Conservation (phyloP, 1,140 invertebrate species). For the Cyrtorhinus lividipennis region DNA sequence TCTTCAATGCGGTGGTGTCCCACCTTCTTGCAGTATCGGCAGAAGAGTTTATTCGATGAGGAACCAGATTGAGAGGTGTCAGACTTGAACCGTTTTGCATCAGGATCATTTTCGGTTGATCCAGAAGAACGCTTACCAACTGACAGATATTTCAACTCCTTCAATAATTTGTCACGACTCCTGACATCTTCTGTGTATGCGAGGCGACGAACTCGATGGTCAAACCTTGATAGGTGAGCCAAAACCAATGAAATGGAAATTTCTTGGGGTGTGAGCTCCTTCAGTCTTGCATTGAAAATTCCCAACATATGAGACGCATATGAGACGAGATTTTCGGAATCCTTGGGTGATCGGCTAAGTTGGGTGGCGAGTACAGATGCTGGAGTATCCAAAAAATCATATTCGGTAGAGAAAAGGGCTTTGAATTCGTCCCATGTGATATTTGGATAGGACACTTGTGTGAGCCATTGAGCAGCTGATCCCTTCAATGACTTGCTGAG, state of each 20-base stretch:
- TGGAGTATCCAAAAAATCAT: conserved; percentile 13
- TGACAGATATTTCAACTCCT: conserved; percentile 16
- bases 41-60: background rate
- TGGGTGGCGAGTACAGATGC: conserved; percentile 15
- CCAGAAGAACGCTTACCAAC: background rate
- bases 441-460: conserved; percentile 6
- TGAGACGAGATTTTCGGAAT: background rate
- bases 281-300: background rate
- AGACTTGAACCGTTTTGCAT: background rate
- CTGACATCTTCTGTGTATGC: conserved; percentile 17
- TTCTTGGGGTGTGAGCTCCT: conserved; percentile 9
- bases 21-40: background rate
- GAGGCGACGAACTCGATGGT: conserved; percentile 12
- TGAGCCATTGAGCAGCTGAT: conserved; percentile 15
- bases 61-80: background rate
- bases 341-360: background rate
- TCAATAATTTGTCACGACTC: conserved; percentile 11
- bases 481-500: conserved; percentile 17
- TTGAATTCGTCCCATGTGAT: conserved; percentile 21
- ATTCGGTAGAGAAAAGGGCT: conserved; percentile 16
- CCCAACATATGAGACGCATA: background rate
- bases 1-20: too few relatives aligned
- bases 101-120: background rate
- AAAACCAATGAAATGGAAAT: conserved; percentile 18
- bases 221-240: conserved; percentile 16